Conservation (phyloP, 2,797 vertebrate species). For the Alfaro cultratus region DNA sequence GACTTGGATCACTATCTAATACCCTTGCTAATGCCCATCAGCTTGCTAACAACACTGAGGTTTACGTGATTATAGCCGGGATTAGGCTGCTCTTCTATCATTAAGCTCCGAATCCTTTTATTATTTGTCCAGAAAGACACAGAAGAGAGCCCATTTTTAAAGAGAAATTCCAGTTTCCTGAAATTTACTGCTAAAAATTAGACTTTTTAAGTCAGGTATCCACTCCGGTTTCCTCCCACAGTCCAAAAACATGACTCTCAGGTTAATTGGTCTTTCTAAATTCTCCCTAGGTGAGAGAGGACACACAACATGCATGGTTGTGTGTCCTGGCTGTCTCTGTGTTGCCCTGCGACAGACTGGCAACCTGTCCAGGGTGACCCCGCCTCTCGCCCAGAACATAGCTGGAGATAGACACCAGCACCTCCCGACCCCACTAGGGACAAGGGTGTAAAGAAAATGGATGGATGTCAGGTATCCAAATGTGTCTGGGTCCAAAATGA, state of each 20-base stretch:
- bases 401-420: too few relatives aligned
- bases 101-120: constrained; percentile 41
- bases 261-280: too few relatives aligned
- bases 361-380: too few relatives aligned
- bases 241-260: too few relatives aligned
- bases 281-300: too few relatives aligned
- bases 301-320: too few relatives aligned
- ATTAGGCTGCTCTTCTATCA: constrained; percentile 55
- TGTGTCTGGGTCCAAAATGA: background rate
- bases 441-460: too few relatives aligned
- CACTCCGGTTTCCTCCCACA: too few relatives aligned
- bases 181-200: background rate
- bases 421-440: too few relatives aligned
- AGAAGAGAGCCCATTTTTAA: background rate
- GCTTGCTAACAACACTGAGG: constrained; percentile 39
- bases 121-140: background rate
- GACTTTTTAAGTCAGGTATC: background rate
- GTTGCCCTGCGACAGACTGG: too few relatives aligned
- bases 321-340: too few relatives aligned
- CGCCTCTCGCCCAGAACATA: too few relatives aligned
- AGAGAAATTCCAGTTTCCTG: background rate
- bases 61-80: constrained; percentile 37
- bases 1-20: constrained; percentile 24
- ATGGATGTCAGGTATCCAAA: background rate
- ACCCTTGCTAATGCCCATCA: constrained; percentile 30